These are phyloP conservation scores for Vulpes ferrilata DNA, from an alignment of 2,113 vertebrate genomes.

Conservation along the genomic window DNA sequence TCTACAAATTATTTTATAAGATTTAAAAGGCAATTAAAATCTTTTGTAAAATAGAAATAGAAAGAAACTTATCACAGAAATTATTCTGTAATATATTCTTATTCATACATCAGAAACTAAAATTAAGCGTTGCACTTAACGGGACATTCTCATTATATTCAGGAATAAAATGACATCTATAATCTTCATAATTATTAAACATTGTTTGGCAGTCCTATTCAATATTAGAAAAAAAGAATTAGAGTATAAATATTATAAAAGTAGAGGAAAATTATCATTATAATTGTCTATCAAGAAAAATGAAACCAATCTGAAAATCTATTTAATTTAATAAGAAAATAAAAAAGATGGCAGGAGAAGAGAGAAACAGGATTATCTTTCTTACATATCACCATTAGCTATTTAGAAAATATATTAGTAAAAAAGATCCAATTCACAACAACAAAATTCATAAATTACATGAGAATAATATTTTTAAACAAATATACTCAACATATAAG, in stretches of 20 bases:
- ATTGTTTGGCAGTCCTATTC: background rate
- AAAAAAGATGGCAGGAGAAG: background rate
- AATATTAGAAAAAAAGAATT: background rate
- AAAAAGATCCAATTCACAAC: background rate
- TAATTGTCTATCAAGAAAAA: background rate
- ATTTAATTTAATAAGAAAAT: background rate
- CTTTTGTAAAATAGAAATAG: background rate
- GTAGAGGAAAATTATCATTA: background rate
- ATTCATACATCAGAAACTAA: background rate
- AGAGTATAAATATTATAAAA: background rate
- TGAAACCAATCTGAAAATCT: background rate
- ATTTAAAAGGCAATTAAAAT: background rate
- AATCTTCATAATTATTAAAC: background rate
- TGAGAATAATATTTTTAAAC: background rate
- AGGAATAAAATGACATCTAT: slow-evolving; percentile 28
- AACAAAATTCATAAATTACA: background rate
- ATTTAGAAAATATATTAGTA: slow-evolving; percentile 2
- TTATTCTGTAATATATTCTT: background rate
- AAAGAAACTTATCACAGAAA: background rate
- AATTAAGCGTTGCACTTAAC: background rate
- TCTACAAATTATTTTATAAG: background rate
- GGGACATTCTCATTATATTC: background rate
- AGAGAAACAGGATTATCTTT: background rate
- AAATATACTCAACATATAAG: background rate
- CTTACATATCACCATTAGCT: background rate